Percentiles rank a stretch among this genome's conserved stretches.
Evolutionary conservation across 2,113 vertebrate species (phyloP).

Genomic region (Dolichallabes microphthalmus): DNA sequence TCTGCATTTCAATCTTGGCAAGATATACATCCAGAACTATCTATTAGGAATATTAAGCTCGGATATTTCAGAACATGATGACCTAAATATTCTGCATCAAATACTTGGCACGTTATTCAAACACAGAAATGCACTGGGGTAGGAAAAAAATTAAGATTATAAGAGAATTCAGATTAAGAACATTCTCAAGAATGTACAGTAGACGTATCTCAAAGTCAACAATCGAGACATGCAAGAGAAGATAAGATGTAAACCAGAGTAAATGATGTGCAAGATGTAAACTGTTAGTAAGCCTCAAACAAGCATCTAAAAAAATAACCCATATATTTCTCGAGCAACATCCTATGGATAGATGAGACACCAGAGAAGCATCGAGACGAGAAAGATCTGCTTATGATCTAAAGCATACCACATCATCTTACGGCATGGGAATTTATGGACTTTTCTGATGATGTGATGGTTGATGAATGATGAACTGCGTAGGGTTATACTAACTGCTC

Average conservation of each 20-base stretch:
- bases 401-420: background rate
- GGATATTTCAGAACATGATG: background rate
- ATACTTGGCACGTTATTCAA: background rate
- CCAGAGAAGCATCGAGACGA: background rate
- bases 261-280: background rate
- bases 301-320: background rate
- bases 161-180: background rate
- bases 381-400: background rate
- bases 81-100: background rate
- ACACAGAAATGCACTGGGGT: background rate
- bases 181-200: background rate
- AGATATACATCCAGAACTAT: background rate
- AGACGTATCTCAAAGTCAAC: background rate
- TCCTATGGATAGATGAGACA: background rate
- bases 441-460: background rate
- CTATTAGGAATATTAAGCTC: background rate
- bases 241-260: background rate
- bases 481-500: background rate
- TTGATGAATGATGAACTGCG: background rate
- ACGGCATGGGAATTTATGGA: background rate
- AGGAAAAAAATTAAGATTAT: background rate
- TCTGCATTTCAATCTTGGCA: background rate
- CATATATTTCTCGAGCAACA: background rate
- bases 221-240: background rate
- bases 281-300: background rate